Base-by-base conservation (phyloP, 2,797 vertebrate genomes). In the Psittacula echo region DNA sequence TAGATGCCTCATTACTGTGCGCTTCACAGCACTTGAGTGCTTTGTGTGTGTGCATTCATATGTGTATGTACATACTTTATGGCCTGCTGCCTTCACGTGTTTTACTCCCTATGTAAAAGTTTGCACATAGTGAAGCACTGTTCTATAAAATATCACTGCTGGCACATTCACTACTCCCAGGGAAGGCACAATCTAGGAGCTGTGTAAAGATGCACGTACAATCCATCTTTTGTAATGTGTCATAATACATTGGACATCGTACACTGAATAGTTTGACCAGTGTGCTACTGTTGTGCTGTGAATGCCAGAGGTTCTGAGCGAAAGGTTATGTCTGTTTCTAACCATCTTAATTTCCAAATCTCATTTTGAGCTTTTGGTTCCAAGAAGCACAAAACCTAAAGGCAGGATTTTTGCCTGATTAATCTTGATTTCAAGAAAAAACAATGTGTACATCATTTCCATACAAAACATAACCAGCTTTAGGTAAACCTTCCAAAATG, bases 401-500 rank as follows among this genome's bases (percentile, higher is more conserved):
- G 71, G 62, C 10, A 44, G 24, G 16, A 32, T 18, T 91, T 87
- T 83, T 60, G 17, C 30, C 54, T 21, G 7, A 48, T 76, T 70
- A 48, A 51, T 64, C 12, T 48, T 62, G 39, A 85, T 72, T 86
- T 83, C 13, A 24, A 29, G 66, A 72, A 42, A 93, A 92, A 87
- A 30, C 11, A 29, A 21, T 24, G 42, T 2, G 1, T n/a, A 18
- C 32, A 32, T 74, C 39, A n/a, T 62, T 68, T 85, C 87, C 67
- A 9, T 42, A 82, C 42, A 56, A 93, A 89, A 76, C 10, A 32
- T 71, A 27, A 41, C 42, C 37, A 42, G n/a, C 37, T 71, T 39
- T 87, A 56, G 24, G 56, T 90, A 84, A 51, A 60, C 65, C 34
- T 91, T 93, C 85, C 66, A 85, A 89, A 90, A 61, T 22, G 51